Percentiles rank a stretch among this genome's conserved stretches.
Conservation (phyloP, 2,797 vertebrate genomes). For the Pangasius krempfi region DNA sequence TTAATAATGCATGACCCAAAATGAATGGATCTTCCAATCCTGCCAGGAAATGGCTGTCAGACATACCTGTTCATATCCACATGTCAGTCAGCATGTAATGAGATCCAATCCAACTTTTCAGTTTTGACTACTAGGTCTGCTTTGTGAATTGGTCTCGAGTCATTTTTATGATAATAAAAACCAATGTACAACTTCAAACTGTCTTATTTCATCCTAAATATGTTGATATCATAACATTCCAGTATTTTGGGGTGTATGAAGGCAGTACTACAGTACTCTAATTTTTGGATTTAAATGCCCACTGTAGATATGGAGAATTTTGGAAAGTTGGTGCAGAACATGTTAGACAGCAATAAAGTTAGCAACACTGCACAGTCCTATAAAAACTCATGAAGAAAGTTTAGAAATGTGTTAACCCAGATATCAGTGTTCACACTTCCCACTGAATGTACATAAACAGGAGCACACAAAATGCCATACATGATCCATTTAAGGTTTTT, state of each 20-base stretch:
- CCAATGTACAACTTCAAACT: not conserved
- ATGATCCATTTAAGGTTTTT: not conserved
- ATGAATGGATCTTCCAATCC: slow-evolving; percentile 2
- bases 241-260: not conserved
- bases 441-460: not conserved
- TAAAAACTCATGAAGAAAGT: not conserved
- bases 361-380: not conserved
- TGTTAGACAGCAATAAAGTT: not conserved
- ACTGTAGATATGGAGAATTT: not conserved
- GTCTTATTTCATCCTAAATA: not conserved
- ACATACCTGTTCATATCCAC: not conserved
- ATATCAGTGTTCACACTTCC: not conserved
- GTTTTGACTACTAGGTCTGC: not conserved
- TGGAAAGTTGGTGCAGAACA: not conserved
- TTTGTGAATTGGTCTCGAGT: not conserved
- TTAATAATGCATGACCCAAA: slow-evolving; percentile 12
- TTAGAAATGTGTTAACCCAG: not conserved
- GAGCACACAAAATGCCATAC: not conserved
- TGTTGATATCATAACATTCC: not conserved
- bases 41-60: slow-evolving; percentile 10
- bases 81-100: not conserved
- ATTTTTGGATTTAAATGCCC: not conserved
- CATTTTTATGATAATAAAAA: not conserved
- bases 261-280: not conserved
- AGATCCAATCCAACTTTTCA: not conserved